Conservation (phyloP, 2,888 invertebrate genomes). For the Campaea margaritaria region DNA sequence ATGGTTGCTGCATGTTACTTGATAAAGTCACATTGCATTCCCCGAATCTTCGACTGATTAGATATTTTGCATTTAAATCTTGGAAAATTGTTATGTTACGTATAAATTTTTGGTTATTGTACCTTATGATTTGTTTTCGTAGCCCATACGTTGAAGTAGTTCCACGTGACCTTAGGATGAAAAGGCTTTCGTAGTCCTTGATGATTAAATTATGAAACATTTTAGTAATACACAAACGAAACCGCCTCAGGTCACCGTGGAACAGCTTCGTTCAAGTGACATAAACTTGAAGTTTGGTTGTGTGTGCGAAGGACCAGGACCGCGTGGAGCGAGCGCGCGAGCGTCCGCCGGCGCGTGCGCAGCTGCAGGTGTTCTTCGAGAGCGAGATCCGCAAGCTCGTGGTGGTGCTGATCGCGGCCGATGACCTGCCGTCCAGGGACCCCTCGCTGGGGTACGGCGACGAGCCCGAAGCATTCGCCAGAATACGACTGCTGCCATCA, state of each 20-base stretch:
- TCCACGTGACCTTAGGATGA: slow-evolving; percentile 46
- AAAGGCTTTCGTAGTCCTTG: background rate
- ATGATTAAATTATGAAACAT: too few species aligned
- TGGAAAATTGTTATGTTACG: slow-evolving; percentile 52
- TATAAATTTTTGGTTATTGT: slow-evolving; percentile 27
- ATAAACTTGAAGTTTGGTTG: slow-evolving; percentile 17
- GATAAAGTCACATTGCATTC: slow-evolving; percentile 70
- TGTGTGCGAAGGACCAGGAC: slow-evolving; percentile 74
- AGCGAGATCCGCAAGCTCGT: slow-evolving; percentile 92
- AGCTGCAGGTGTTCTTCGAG: slow-evolving; percentile 96
- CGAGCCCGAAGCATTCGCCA: slow-evolving; percentile 93
- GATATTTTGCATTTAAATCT: slow-evolving; percentile 66
- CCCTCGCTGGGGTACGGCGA: slow-evolving; percentile 91
- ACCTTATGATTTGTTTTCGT: slow-evolving; percentile 28
- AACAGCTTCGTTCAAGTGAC: slow-evolving; percentile 40
- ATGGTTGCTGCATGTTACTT: slow-evolving; percentile 79
- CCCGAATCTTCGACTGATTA: slow-evolving; percentile 63
- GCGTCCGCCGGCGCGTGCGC: slow-evolving; percentile 91
- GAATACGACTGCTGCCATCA: slow-evolving; percentile 91
- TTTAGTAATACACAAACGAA: too few species aligned
- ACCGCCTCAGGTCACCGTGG: slow-evolving; percentile 17
- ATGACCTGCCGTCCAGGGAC: slow-evolving; percentile 92
- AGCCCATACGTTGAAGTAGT: slow-evolving; percentile 30
- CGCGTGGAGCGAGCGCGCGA: slow-evolving; percentile 81
- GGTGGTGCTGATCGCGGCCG: slow-evolving; percentile 93